Conservation (phyloP, 2,113 vertebrate genomes). For the Myodes glareolus region DNA sequence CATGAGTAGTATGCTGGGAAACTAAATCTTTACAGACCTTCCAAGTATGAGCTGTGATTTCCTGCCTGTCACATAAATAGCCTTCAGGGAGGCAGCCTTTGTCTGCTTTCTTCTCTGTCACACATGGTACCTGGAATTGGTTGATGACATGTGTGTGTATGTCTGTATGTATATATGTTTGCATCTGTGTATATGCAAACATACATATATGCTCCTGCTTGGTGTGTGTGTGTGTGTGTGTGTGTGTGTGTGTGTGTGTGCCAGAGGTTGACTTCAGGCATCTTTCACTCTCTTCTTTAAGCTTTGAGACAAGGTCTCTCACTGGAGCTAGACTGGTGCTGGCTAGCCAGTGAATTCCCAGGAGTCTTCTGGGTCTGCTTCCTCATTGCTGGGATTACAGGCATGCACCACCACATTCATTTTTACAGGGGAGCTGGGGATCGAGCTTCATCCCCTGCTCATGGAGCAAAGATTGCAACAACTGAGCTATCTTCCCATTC, state of each 20-base stretch:
- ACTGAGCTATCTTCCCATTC: neutral
- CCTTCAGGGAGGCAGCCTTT: fast-evolving
- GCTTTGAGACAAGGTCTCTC: neutral
- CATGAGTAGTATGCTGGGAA: fast-evolving
- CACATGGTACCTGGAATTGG: neutral
- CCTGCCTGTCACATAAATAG: fast-evolving
- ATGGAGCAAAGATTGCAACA: too few species aligned
- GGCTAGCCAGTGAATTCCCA: neutral
- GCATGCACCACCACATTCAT: too few species aligned
- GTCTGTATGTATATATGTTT: neutral
- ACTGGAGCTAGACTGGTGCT: neutral
- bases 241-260: neutral
- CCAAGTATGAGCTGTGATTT: fast-evolving
- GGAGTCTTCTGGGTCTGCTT: neutral
- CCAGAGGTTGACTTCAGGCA: too few species aligned
- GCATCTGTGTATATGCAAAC: neutral
- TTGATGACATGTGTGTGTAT: fast-evolving
- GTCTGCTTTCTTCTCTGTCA: neutral
- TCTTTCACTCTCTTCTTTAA: neutral
- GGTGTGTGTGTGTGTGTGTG: neutral
- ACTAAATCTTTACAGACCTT: fast-evolving
- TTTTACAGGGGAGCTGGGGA: too few species aligned
- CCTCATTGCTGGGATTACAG: neutral
- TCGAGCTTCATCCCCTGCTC: neutral
- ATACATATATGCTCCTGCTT: neutral